These are phyloP conservation scores for Steinernema khuongi DNA, from an alignment of 1,140 invertebrate species.

Conservation along the genomic window DNA sequence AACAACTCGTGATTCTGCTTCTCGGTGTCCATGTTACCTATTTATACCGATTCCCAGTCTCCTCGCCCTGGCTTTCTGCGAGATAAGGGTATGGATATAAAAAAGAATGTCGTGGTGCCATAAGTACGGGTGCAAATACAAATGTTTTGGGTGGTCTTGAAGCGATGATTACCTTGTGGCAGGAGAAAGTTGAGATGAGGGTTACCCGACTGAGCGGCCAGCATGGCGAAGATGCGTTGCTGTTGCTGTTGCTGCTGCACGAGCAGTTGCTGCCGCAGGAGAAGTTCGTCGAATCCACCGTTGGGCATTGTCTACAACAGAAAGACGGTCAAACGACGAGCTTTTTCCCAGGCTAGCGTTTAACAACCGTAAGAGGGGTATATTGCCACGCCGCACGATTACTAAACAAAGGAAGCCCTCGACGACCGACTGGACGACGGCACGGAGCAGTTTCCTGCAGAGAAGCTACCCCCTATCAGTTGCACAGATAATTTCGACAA, in stretches of 20 bases:
- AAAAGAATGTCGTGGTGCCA: not conserved
- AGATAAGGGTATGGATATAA: not conserved
- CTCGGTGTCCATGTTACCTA: slow-evolving; percentile 2
- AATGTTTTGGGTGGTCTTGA: not conserved
- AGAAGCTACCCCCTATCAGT: not conserved
- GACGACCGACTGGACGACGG: too few relatives aligned
- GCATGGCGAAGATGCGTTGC: slow-evolving; percentile 39
- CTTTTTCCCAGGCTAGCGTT: not conserved
- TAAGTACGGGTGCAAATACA: not conserved
- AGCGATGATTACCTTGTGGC: slow-evolving; percentile 27
- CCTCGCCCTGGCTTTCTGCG: not conserved
- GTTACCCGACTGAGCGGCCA: slow-evolving; percentile 16
- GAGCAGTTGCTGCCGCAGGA: slow-evolving; percentile 36
- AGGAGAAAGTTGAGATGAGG: slow-evolving; percentile 31
- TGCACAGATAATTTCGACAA: not conserved
- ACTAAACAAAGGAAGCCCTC: too few relatives aligned
- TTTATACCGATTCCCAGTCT: not conserved
- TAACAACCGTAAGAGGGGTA: not conserved
- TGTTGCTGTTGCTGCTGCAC: slow-evolving; percentile 40
- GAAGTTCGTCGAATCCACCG: slow-evolving; percentile 34
- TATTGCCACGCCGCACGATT: too few relatives aligned
- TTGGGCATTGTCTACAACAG: slow-evolving; percentile 21
- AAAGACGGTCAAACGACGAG: not conserved
- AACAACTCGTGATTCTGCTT: slow-evolving; percentile 22
- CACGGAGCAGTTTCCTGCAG: too few relatives aligned